Conservation (phyloP, 2,888 invertebrate species). For the Amphimallon solstitiale region DNA sequence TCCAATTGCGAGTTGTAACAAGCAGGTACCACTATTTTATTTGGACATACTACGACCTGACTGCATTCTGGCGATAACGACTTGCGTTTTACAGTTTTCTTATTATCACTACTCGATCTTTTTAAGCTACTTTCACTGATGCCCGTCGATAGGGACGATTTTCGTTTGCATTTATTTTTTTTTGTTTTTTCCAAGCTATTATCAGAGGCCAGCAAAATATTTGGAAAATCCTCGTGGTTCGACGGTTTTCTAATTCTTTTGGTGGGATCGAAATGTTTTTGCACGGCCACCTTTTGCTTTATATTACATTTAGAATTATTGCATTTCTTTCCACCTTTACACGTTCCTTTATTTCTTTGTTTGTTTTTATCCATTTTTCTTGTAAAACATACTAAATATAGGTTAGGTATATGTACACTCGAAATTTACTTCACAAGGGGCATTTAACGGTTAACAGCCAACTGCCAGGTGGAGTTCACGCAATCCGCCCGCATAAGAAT, state of each 20-base stretch:
- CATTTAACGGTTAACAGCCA: background rate
- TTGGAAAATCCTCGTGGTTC: conserved; percentile 27
- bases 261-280: conserved; percentile 41
- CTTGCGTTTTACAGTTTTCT: background rate
- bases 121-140: conserved; percentile 9
- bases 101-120: background rate
- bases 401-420: conserved; percentile 14
- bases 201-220: conserved; percentile 8
- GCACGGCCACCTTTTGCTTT: conserved; percentile 33
- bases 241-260: conserved; percentile 22
- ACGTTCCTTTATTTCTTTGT: background rate
- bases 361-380: conserved; percentile 32
- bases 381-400: background rate
- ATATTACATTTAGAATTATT: background rate
- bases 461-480: background rate
- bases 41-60: too few relatives aligned
- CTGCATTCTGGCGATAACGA: too few relatives aligned
- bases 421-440: conserved; percentile 5
- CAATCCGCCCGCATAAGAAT: conserved; percentile 14
- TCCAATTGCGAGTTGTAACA: background rate
- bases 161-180: background rate
- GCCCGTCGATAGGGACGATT: background rate
- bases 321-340: background rate
- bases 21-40: too few relatives aligned
- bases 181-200: background rate